Evolutionary conservation across 2,888 invertebrate genomes (phyloP).

Genomic region (Mayetiola destructor): DNA sequence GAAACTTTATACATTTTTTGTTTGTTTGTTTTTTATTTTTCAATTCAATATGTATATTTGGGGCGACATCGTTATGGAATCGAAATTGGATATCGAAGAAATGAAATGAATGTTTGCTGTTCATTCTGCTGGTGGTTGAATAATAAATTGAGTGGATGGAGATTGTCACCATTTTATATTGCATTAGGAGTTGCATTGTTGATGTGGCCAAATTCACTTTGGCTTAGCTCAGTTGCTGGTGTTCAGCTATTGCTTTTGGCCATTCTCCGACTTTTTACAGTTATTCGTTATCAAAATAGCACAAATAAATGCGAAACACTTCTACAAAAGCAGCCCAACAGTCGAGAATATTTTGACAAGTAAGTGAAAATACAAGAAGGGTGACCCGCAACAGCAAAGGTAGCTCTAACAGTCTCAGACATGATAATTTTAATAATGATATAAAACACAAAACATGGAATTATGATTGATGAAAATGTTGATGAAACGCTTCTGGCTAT

Average conservation of each 20-base stretch:
- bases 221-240: constrained; percentile 40
- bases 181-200: constrained; percentile 29
- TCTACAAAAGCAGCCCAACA: constrained; percentile 18
- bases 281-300: constrained; percentile 25
- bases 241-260: constrained; percentile 35
- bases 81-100: constrained; percentile 1
- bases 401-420: background rate
- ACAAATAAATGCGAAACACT: constrained; percentile 29
- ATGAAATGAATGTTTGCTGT: constrained; percentile 1
- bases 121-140: constrained; percentile 27
- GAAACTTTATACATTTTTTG: too few relatives aligned
- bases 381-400: background rate
- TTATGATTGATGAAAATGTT: background rate
- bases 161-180: constrained; percentile 29
- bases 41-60: background rate
- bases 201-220: constrained; percentile 35
- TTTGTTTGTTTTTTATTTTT: too few relatives aligned
- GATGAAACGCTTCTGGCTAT: background rate
- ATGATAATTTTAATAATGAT: background rate
- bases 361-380: constrained; percentile 18
- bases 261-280: constrained; percentile 32
- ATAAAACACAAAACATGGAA: background rate
- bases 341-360: constrained; percentile 27
- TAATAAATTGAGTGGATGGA: constrained; percentile 28
- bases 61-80: background rate